Evolutionary conservation across 2,797 vertebrate genomes (phyloP), one percentile per base, ranked within the genome.

Genomic region (Oreonectes daqikongensis): DNA sequence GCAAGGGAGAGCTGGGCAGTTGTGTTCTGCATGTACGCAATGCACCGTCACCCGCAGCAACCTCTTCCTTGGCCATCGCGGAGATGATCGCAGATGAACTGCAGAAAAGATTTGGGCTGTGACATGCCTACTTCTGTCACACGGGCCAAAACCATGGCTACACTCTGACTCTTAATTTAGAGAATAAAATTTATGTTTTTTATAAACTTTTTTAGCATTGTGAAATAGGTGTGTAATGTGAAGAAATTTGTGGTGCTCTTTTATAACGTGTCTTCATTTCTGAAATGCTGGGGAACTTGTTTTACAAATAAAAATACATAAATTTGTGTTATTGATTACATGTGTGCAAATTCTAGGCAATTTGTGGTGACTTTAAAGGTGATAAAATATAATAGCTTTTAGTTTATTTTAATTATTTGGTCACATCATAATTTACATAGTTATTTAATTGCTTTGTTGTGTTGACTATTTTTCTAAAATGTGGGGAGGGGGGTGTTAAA

Each of bases 1-100:
- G 97, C 9, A 65, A 87, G 0, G 96, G 96, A 0, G 90, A 89
- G 0, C 85, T 96, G 1, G 95, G 92, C 20, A 90, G 92, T 28
- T 88, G 92, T 0, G 88, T 99, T 64, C 95, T 99, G 32, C 97
- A 99, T 0, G 95, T 99, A 77, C 92, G 97, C 40, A 99, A 99
- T 0, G 97, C 97, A 0, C 97, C 97, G 0, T 99, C 97, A 0
- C 97, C 97, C 0, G 97, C 97, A 0, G 97, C 97, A 15, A 99
- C 97, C 71, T 99, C 97, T 53, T 97, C 96, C 14, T 92, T 99
- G 0, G 95, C 97, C 80, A 99, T 99, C 17, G 96, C 87, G 0
- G 91, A 92, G 75, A 92, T 95, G 92, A 91, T 99, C 3, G 94
- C 93, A 0, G 92, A 93, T 8, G 97, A 53, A 53, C 50, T 53